Evolutionary conservation across 2,113 vertebrate species (phyloP), one percentile per base, ranked within the genome.

Genomic region (Trichechus manatus): DNA sequence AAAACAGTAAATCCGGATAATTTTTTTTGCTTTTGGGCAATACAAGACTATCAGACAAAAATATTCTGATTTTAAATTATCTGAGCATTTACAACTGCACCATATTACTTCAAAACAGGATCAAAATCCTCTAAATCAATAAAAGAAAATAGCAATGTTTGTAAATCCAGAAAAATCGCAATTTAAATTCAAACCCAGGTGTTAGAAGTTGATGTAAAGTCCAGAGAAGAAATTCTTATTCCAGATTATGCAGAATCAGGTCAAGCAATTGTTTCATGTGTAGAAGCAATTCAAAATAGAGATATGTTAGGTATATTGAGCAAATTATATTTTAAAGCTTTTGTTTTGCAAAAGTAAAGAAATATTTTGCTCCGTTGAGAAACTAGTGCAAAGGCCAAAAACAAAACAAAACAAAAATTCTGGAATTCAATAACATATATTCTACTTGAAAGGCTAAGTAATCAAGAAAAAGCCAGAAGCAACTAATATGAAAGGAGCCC

Each of bases 91-190:
- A 42, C 4, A 64, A 81, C 13, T 68, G 0, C 47, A 47, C 31
- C 42, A n/a, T 87, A 59, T 92, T 79, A 56, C 75, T 91, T 95
- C 10, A 79, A 94, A 95, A 94, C 7, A 83, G 72, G 94, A 83
- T 85, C 31, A 66, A 92, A 94, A n/a, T 19, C 10, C 36, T 84
- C 70, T 56, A 27, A 79, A 63, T 47, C 39, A 68, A 79, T n/a
- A 56, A 83, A 93, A 84, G 75, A 70, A 87, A 75, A 86, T 22
- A 53, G n/a, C 19, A 82, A 84, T 15, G 59, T 63, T 53, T 74
- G 22, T n/a, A 89, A 87, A n/a, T 70, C 6, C 61, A 82, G 91
- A 87, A 87, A 72, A 92, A 70, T 11, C 11, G 56, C 25, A 79
- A 33, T 85, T 81, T 92, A 87, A 92, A 84, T 80, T 94, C 36